Conservation (phyloP, 2,797 vertebrate genomes). For the Coccyzus lansbergi region DNA sequence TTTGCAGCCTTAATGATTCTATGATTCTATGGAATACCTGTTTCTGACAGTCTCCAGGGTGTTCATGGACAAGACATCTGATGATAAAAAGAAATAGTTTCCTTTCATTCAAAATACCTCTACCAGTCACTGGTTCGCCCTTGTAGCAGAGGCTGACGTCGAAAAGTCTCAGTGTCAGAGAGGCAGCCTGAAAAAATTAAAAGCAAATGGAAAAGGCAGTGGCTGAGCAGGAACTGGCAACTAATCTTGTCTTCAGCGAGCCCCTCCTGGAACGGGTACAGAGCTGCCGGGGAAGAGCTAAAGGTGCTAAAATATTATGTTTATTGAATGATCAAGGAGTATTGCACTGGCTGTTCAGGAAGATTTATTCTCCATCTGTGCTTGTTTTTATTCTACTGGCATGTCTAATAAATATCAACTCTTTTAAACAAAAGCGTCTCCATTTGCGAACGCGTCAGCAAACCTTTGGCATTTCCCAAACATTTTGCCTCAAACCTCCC, state of each 20-base stretch:
- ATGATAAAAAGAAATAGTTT: neutral
- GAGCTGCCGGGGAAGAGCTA: conserved; percentile 10
- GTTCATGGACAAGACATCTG: neutral
- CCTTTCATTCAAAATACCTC: neutral
- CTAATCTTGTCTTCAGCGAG: neutral
- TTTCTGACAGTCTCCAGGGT: neutral
- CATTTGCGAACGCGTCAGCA: conserved; percentile 10
- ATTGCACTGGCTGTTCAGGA: conserved; percentile 21
- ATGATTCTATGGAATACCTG: neutral
- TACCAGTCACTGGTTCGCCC: neutral
- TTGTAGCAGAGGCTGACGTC: neutral
- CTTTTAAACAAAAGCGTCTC: conserved; percentile 30
- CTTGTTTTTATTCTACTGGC: conserved; percentile 53
- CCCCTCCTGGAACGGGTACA: neutral
- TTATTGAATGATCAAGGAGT: conserved; percentile 24
- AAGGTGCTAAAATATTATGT: conserved; percentile 36
- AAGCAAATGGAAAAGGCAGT: neutral
- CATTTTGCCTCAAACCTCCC: neutral
- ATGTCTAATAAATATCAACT: conserved; percentile 59
- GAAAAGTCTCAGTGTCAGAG: neutral
- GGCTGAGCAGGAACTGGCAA: neutral
- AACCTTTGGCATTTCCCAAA: neutral
- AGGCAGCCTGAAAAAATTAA: neutral
- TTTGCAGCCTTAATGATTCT: too few species aligned
- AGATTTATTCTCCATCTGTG: conserved; percentile 64